phyloP scores from a whole-genome alignment of 2,888 invertebrate species.

The Conchocele bisecta region DNA sequence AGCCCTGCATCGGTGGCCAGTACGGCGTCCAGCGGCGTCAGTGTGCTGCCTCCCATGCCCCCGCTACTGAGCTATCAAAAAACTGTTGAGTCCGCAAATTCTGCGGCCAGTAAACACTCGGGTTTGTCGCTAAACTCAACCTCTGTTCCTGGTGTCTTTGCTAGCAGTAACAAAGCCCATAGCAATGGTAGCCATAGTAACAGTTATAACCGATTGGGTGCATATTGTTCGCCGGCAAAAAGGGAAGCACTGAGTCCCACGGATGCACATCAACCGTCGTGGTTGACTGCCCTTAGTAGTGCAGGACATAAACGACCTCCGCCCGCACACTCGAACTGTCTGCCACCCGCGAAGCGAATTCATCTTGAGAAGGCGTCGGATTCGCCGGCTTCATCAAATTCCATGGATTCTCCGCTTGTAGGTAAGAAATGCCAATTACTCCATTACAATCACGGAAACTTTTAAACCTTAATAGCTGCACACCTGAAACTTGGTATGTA shows the following conservation, averaged over 20 bases:
- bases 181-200: too few species aligned
- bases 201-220: background rate
- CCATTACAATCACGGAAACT: too few species aligned
- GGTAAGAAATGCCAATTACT: too few species aligned
- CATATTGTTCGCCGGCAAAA: background rate
- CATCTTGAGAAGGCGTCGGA: conserved; percentile 29
- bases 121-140: background rate
- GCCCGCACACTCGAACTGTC: conserved; percentile 39
- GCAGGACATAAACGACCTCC: conserved; percentile 52
- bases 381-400: conserved; percentile 52
- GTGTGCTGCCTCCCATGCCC: conserved; percentile 34
- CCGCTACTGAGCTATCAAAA: conserved; percentile 19
- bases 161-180: background rate
- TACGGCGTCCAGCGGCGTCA: background rate
- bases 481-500: too few species aligned
- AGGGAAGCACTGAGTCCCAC: background rate
- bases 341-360: conserved; percentile 33
- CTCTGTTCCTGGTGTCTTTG: background rate
- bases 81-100: background rate
- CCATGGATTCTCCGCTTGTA: conserved; percentile 56
- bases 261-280: conserved; percentile 28
- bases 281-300: conserved; percentile 50
- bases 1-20: conserved; percentile 10
- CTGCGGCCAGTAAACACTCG: background rate
- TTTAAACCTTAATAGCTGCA: too few species aligned